Conservation (phyloP, 2,113 vertebrate species). For the Oxyruncus cristatus region DNA sequence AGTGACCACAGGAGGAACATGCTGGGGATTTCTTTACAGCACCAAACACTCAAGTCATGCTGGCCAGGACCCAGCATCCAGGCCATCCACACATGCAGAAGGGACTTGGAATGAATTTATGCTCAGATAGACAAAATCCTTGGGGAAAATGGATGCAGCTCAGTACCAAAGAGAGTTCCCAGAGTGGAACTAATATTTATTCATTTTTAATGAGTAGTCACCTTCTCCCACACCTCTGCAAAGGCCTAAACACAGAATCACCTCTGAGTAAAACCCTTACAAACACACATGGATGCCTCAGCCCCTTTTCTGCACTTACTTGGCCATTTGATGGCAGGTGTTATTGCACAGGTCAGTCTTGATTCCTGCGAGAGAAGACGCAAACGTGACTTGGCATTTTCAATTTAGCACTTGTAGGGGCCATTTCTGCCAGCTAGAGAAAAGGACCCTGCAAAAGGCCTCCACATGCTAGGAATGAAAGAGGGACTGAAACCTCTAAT, state of each 20-base stretch:
- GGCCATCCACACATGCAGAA: background rate
- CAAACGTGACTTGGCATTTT: background rate
- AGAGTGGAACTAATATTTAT: background rate
- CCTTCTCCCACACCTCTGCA: background rate
- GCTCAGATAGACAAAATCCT: background rate
- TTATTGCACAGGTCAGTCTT: conserved; percentile 80
- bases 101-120: background rate
- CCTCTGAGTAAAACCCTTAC: background rate
- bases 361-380: conserved; percentile 74
- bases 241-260: background rate
- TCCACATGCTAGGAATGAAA: background rate
- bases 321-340: conserved; percentile 83
- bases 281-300: background rate
- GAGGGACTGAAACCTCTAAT: background rate
- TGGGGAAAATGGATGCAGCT: background rate
- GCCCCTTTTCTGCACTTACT: conserved; percentile 76
- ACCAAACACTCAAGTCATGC: background rate
- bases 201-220: background rate
- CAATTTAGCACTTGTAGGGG: background rate
- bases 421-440: background rate
- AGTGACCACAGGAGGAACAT: background rate
- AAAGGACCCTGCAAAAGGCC: background rate
- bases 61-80: background rate
- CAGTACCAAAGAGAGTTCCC: background rate
- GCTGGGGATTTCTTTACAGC: background rate